Percentiles rank a stretch among this genome's conserved stretches.
Conservation (phyloP, 2,888 invertebrate species). For the Nycteola revayana region DNA sequence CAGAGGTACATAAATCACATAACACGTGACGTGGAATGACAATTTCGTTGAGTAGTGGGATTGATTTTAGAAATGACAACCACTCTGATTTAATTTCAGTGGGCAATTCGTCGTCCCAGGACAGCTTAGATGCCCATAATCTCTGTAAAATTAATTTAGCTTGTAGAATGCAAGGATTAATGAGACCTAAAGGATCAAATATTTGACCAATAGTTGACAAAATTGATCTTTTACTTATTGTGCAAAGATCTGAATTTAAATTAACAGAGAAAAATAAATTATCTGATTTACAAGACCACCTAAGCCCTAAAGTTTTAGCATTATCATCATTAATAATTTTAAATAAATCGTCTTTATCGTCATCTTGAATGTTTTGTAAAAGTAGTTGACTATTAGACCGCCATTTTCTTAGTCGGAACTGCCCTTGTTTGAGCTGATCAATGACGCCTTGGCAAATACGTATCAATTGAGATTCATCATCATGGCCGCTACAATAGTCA, state of each 20-base stretch:
- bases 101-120: constrained; percentile 2
- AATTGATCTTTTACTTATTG: constrained; percentile 1
- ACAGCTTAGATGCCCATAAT: constrained; percentile 5
- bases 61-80: constrained; percentile 2
- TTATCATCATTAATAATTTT: constrained; percentile 1
- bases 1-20: background rate
- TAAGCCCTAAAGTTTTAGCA: constrained; percentile 4
- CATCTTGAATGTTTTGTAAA: background rate
- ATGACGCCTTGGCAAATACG: background rate
- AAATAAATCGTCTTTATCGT: constrained; percentile 1
- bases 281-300: constrained; percentile 4
- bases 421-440: constrained; percentile 1
- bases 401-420: constrained; percentile 10
- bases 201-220: no score
- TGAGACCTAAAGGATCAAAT: no score
- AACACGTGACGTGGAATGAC: constrained; percentile 1
- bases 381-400: constrained; percentile 1
- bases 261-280: constrained; percentile 1
- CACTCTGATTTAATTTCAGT: constrained; percentile 2
- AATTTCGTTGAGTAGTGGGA: background rate
- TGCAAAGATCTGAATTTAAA: background rate
- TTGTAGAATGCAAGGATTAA: no score
- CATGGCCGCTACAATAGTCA: constrained; percentile 1
- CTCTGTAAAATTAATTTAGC: constrained; percentile 4
- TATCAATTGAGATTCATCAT: background rate